Percentiles rank a stretch among this genome's conserved stretches.
Evolutionary conservation across 2,888 invertebrate species (phyloP).

Genomic region (Pardosa pseudoannulata): DNA sequence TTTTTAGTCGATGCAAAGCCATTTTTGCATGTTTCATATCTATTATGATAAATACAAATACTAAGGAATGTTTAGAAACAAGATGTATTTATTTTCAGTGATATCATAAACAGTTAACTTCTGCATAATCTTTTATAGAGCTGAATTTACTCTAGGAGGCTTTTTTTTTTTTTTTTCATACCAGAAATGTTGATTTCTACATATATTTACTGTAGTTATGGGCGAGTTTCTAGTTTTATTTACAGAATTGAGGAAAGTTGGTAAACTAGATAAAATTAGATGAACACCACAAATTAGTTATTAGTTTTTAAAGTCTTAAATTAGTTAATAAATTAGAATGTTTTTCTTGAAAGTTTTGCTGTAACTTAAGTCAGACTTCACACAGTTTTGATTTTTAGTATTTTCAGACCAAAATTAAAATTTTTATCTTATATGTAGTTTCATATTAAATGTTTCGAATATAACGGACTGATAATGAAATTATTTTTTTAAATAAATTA

Average conservation of each 20-base stretch:
- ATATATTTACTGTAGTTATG: background rate
- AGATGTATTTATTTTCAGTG: slow-evolving; percentile 42
- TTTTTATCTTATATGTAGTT: no score
- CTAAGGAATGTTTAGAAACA: slow-evolving; percentile 52
- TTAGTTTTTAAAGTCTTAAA: no score
- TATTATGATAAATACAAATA: slow-evolving; percentile 22
- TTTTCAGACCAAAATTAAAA: no score
- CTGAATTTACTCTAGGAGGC: slow-evolving; percentile 30
- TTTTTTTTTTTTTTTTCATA: background rate
- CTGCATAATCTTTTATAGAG: slow-evolving; percentile 38
- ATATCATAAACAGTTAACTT: slow-evolving; percentile 11
- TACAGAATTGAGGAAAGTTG: background rate
- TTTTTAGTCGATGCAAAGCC: slow-evolving; percentile 36
- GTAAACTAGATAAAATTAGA: no score
- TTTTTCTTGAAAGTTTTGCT: no score
- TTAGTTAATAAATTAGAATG: no score
- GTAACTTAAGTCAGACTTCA: no score
- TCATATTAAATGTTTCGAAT: no score
- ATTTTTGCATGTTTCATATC: slow-evolving; percentile 44
- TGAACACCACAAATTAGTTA: no score
- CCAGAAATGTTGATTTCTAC: background rate
- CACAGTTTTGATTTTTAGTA: no score
- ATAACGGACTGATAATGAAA: no score
- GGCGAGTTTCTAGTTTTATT: slow-evolving; percentile 32
- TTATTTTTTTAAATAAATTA: no score